phyloP scores from a whole-genome alignment of 2,888 invertebrate genomes.

The Caenorhabditis sp. region DNA sequence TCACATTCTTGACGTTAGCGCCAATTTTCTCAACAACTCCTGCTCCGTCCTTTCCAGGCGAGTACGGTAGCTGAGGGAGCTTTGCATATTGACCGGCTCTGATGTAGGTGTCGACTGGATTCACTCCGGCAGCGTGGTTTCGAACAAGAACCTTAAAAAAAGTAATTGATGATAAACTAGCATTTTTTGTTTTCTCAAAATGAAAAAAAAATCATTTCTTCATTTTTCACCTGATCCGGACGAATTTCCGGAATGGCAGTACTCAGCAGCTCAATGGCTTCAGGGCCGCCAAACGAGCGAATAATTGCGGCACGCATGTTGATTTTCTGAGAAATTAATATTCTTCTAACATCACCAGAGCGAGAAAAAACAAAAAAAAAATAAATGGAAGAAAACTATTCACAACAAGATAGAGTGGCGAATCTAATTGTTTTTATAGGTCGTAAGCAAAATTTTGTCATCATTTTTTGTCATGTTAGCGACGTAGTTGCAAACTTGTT shows the following conservation, averaged over 20 bases:
- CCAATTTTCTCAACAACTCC: conserved; percentile 80
- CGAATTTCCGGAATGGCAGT: conserved; percentile 15
- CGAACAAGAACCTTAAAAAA: conserved; percentile 82
- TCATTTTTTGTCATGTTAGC: conserved; percentile 3
- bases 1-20: conserved; percentile 56
- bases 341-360: neutral
- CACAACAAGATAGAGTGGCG: no score
- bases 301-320: conserved; percentile 69
- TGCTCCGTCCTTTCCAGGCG: conserved; percentile 82
- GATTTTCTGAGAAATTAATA: neutral
- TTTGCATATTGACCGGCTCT: conserved; percentile 81
- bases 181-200: neutral
- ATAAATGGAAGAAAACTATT: neutral
- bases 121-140: conserved; percentile 82
- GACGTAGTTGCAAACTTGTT: neutral
- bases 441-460: conserved; percentile 21
- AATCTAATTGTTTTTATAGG: neutral
- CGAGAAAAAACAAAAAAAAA: neutral
- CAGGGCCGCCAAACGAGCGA: conserved; percentile 63
- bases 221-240: conserved; percentile 25
- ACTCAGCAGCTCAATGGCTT: conserved; percentile 53
- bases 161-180: no score
- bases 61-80: conserved; percentile 81
- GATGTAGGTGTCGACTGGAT: conserved; percentile 83
- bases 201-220: no score